phyloP scores from a whole-genome alignment of 2,797 vertebrate genomes.

The Agapornis canus region DNA sequence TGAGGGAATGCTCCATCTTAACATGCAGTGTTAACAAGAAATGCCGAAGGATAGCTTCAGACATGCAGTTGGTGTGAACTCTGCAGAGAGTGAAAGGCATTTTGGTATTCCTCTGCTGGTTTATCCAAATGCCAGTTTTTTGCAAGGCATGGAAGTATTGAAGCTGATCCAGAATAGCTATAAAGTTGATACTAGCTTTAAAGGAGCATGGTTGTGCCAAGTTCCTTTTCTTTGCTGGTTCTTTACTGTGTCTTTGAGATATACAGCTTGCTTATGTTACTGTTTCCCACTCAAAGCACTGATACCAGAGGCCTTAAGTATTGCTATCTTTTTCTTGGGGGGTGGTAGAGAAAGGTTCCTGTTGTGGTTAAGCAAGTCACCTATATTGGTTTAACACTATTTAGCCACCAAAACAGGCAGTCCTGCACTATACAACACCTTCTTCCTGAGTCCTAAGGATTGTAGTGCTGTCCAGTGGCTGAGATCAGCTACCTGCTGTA shows the following conservation, averaged over 20 bases:
- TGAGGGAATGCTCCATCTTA: neutral
- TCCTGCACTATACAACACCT: neutral
- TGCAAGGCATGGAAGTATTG: neutral
- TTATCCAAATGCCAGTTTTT: neutral
- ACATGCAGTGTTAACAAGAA: neutral
- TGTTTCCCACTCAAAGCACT: neutral
- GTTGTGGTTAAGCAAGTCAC: neutral
- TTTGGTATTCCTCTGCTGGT: neutral
- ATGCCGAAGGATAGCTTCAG: neutral
- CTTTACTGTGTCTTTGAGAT: neutral
- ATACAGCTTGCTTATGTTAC: fast-evolving
- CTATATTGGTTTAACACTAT: neutral
- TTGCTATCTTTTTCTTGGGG: neutral
- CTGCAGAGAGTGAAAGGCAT: neutral
- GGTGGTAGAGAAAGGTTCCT: neutral
- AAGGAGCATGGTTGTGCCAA: neutral
- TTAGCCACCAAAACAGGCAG: neutral
- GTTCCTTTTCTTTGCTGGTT: neutral
- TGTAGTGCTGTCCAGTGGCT: neutral
- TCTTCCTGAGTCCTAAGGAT: neutral
- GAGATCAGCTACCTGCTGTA: neutral
- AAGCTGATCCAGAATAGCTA: neutral
- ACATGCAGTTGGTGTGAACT: neutral
- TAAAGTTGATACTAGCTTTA: neutral
- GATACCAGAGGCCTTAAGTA: neutral